phyloP scores from a whole-genome alignment of 2,888 invertebrate genomes.

The Rhodophaea formosa region DNA sequence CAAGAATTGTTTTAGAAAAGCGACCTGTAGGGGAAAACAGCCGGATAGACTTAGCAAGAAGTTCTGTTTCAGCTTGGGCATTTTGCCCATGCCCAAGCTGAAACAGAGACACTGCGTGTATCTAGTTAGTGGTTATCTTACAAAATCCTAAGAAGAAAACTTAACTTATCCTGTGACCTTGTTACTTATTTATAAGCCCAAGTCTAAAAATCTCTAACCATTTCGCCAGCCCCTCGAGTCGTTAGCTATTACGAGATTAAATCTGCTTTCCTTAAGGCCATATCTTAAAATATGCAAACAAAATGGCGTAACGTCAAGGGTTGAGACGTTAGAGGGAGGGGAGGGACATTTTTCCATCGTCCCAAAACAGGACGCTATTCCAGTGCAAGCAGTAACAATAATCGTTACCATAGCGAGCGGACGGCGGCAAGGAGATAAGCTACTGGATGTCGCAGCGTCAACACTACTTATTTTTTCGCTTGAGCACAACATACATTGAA shows the following conservation, averaged over 20 bases:
- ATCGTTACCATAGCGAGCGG: conserved; percentile 12
- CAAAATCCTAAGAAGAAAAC: too few relatives aligned
- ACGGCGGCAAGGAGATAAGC: neutral
- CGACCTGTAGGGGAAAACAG: too few relatives aligned
- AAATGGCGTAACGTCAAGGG: conserved; percentile 8
- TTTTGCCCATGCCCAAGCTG: too few relatives aligned
- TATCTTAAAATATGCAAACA: conserved; percentile 16
- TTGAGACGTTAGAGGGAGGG: conserved; percentile 1
- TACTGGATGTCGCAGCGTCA: neutral
- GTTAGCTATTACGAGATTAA: conserved; percentile 15
- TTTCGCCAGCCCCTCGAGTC: conserved; percentile 1
- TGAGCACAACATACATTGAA: too few relatives aligned
- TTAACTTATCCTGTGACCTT: conserved; percentile 5
- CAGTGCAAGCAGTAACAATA: conserved; percentile 14
- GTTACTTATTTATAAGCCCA: neutral
- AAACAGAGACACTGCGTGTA: too few relatives aligned
- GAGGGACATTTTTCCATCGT: conserved; percentile 9
- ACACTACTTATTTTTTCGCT: neutral
- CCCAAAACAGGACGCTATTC: conserved; percentile 10
- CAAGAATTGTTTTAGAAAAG: too few relatives aligned
- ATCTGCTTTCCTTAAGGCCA: conserved; percentile 7
- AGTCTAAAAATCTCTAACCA: conserved; percentile 1
- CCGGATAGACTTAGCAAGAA: too few relatives aligned
- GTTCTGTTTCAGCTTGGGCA: too few relatives aligned
- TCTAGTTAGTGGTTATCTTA: too few relatives aligned